These are phyloP conservation scores for Peromyscus californicus DNA, from an alignment of 2,113 vertebrate species.

Conservation along the genomic window DNA sequence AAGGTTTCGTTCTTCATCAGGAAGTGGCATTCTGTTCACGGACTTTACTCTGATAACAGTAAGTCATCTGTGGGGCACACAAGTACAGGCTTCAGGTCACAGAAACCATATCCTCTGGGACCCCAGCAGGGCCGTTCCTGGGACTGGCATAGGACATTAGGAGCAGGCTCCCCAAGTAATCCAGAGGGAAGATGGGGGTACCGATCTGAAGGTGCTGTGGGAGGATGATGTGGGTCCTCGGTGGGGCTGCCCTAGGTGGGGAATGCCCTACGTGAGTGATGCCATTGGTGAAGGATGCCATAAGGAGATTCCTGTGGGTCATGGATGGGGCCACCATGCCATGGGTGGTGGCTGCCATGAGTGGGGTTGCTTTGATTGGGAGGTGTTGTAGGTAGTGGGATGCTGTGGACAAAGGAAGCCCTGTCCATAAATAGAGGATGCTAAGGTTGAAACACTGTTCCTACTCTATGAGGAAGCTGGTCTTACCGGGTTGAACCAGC, in stretches of 20 bases:
- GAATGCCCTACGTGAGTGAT: not conserved
- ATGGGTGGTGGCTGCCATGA: too few relatives aligned
- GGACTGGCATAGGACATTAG: too few relatives aligned
- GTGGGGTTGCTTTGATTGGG: not conserved
- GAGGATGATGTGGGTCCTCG: not conserved
- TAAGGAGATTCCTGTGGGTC: not conserved
- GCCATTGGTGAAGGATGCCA: not conserved
- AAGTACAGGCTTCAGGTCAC: not conserved
- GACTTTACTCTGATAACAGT: not conserved
- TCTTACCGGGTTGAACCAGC: not conserved
- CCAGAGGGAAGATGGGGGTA: not conserved
- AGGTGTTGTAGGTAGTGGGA: not conserved
- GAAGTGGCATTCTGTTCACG: not conserved
- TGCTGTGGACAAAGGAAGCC: not conserved
- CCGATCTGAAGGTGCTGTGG: not conserved
- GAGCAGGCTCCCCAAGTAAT: too few relatives aligned
- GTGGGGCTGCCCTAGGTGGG: too few relatives aligned
- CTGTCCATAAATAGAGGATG: not conserved
- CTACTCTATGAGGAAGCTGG: not conserved
- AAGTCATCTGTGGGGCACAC: too few relatives aligned
- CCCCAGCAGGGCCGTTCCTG: not conserved
- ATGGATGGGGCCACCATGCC: not conserved
- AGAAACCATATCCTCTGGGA: not conserved
- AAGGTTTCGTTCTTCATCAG: not conserved
- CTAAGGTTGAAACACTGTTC: not conserved